Conservation (phyloP, 2,113 vertebrate species). For the Thalassoma bifasciatum region DNA sequence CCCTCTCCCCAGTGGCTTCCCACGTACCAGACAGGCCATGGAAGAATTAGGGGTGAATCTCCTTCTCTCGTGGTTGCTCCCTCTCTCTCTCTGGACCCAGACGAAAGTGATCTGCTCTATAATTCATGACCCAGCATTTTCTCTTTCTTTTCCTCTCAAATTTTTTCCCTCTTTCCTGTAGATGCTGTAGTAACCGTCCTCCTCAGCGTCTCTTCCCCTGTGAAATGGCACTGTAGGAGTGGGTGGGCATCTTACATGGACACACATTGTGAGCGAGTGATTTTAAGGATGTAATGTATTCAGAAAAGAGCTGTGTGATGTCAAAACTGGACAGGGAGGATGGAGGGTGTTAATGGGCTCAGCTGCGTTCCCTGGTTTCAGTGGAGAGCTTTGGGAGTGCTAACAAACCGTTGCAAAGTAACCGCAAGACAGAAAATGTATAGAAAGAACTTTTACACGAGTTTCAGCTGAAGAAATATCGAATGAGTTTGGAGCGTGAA, state of each 20-base stretch:
- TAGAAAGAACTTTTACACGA: slow-evolving; percentile 1
- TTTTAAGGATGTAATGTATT: slow-evolving; percentile 45
- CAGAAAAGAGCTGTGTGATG: slow-evolving; percentile 41
- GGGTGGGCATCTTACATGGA: slow-evolving; percentile 46
- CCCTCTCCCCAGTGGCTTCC: slow-evolving; percentile 98
- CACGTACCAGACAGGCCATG: slow-evolving; percentile 91
- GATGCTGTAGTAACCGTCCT: slow-evolving; percentile 78
- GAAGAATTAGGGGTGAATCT: slow-evolving; percentile 89
- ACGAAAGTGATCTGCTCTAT: slow-evolving; percentile 92
- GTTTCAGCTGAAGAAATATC: slow-evolving; percentile 3
- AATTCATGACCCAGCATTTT: slow-evolving; percentile 94
- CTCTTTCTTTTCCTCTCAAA: slow-evolving; percentile 80
- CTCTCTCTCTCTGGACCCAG: slow-evolving; percentile 75
- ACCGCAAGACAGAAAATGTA: slow-evolving; percentile 8
- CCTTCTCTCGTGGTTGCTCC: slow-evolving; percentile 79
- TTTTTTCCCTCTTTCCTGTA: slow-evolving; percentile 81
- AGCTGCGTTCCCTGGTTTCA: slow-evolving; percentile 39
- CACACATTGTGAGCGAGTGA: slow-evolving; percentile 18
- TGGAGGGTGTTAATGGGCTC: slow-evolving; percentile 47
- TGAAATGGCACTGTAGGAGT: slow-evolving; percentile 42
- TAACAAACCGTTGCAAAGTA: slow-evolving; percentile 27
- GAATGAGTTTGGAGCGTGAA: not conserved
- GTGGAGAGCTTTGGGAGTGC: slow-evolving; percentile 23
- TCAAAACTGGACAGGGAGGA: slow-evolving; percentile 38
- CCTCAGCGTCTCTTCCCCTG: slow-evolving; percentile 25